Base-by-base conservation (phyloP, 1,140 invertebrate genomes). In the Drosophila obscura region DNA sequence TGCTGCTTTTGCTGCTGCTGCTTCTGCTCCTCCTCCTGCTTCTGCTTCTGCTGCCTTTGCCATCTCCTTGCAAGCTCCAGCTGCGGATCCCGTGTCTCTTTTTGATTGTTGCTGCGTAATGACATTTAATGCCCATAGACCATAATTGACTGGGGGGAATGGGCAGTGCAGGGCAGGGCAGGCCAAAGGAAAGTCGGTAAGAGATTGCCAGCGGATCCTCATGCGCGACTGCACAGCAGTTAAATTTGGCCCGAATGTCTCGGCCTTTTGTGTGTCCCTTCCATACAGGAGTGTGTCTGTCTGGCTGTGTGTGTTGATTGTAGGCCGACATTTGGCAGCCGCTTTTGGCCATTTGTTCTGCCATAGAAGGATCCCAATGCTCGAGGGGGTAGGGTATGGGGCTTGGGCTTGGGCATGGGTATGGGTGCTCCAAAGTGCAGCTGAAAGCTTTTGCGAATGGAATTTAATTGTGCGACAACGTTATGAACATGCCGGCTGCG, bases 31-130 rank as follows among this genome's bases (percentile, higher is more conserved):
- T 9, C 2, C 43, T 13, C 3, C 61, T n/a, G 0, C 31, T 3
- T 1, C 43, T 15, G 2, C 35, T 4, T 4, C n/a, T 41, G 9
- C 19, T 9, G n/a, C 26, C 28, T n/a, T n/a, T 11, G 19, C 8
- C 22, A 15, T 9, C 26, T 31, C 22, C n/a, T 48, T 41, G 2
- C 62, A 43, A 41, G 22, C n/a, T 45, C 41, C 51, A 26, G 60
- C 60, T 63, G 60, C 60, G 24, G 22, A 28, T 60, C 16, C 56
- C 41, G 16, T 49, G 68, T 65, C 73, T 80, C 80, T 31, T 73
- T 80, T 82, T 88, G 78, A 87, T 87, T 88, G 79, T 80, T 88
- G 79, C 83, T 77, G 84, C 83, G 80, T 88, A 88, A 88, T 88
- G 83, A 80, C 83, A 88, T 88, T 89, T 88, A 88, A 88, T 88